These are phyloP conservation scores for Phaethon lepturus DNA, from an alignment of 2,113 vertebrate species.

Conservation along the genomic window DNA sequence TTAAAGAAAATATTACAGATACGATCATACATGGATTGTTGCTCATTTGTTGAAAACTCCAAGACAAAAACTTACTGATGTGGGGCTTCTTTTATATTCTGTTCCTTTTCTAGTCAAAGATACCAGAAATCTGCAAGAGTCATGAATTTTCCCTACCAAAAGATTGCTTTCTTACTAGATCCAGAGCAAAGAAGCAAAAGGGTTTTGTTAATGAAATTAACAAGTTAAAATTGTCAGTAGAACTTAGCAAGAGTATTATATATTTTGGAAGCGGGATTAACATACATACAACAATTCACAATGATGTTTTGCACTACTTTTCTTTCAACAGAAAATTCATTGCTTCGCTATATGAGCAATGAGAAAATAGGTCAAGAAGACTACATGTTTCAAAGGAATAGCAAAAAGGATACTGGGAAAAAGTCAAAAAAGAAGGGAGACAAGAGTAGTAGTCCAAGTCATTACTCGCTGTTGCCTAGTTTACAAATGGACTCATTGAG, in stretches of 20 bases:
- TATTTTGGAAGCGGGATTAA: neutral
- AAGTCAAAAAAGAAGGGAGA: conserved; percentile 94
- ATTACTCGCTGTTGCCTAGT: conserved; percentile 89
- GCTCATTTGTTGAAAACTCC: neutral
- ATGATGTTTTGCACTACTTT: conserved; percentile 38
- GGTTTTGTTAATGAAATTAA: neutral
- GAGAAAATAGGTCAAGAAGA: conserved; percentile 91
- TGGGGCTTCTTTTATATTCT: neutral
- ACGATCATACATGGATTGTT: neutral
- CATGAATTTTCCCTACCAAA: neutral
- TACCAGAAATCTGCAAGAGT: neutral
- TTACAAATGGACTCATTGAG: conserved; percentile 93
- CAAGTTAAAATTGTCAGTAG: conserved; percentile 24
- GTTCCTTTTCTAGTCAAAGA: neutral
- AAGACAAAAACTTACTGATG: neutral
- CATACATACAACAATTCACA: neutral
- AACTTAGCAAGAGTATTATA: neutral
- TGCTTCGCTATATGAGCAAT: conserved; percentile 93
- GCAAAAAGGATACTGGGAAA: conserved; percentile 92
- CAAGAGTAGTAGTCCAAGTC: conserved; percentile 92
- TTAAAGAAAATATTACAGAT: neutral
- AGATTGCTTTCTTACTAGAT: neutral
- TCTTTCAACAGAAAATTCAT: conserved; percentile 86
- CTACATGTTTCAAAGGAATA: conserved; percentile 91
- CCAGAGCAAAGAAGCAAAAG: neutral